Conservation (phyloP, 2,113 vertebrate genomes). For the Nanger granti region DNA sequence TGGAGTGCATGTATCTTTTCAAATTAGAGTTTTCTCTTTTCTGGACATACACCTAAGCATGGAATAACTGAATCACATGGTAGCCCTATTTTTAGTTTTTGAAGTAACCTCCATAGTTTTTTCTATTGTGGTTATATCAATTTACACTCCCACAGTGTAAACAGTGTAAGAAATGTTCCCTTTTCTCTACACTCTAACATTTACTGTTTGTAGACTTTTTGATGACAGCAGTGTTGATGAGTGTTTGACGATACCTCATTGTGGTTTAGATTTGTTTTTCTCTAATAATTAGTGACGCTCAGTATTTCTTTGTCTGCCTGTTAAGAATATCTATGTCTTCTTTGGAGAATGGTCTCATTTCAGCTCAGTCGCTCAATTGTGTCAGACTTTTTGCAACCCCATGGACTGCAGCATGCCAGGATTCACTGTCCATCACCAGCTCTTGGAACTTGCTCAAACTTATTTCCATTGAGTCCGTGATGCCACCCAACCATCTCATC, state of each 20-base stretch:
- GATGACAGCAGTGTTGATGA: not conserved
- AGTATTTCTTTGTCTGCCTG: not conserved
- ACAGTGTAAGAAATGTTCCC: not conserved
- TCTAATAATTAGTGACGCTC: not conserved
- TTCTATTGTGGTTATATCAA: not conserved
- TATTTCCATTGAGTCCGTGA: not conserved
- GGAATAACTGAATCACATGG: not conserved
- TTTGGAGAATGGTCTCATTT: not conserved
- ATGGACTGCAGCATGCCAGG: not conserved
- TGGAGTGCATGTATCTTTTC: not conserved
- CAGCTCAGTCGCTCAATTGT: not conserved
- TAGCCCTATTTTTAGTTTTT: not conserved
- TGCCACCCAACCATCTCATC: not conserved
- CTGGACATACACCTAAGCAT: not conserved
- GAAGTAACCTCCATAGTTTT: not conserved
- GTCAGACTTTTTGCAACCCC: accelerated
- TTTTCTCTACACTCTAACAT: not conserved
- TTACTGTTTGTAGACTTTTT: not conserved
- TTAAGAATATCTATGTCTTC: not conserved
- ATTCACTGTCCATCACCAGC: not conserved
- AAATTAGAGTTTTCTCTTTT: not conserved
- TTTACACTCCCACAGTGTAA: not conserved
- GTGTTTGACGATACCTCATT: not conserved
- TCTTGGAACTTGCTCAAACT: not conserved
- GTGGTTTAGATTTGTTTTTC: not conserved